phyloP scores from a whole-genome alignment of 2,888 invertebrate genomes.

The Byasa hedistus region DNA sequence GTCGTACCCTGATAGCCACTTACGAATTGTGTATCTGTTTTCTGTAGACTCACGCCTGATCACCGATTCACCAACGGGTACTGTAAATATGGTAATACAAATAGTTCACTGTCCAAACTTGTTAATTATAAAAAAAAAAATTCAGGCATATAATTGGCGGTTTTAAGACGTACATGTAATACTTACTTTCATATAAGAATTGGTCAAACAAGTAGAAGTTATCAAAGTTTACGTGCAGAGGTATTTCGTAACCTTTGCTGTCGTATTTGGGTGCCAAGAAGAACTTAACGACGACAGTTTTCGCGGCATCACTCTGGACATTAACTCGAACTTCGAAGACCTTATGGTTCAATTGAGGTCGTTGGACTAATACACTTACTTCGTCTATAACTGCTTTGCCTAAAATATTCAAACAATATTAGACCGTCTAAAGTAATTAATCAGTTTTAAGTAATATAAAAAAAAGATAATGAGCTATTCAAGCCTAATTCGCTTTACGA shows the following conservation, averaged over 20 bases:
- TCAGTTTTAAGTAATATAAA: neutral
- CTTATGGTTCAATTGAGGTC: slow-evolving; percentile 85
- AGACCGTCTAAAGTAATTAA: neutral
- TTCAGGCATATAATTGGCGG: neutral
- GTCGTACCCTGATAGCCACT: slow-evolving; percentile 68
- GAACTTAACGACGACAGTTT: slow-evolving; percentile 79
- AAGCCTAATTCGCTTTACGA: no score
- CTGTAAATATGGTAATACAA: slow-evolving; percentile 40
- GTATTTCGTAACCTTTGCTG: slow-evolving; percentile 72
- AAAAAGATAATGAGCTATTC: no score
- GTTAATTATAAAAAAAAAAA: no score
- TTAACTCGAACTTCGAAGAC: slow-evolving; percentile 82
- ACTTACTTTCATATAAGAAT: slow-evolving; percentile 76
- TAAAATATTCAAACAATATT: slow-evolving; percentile 34
- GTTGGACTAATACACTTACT: slow-evolving; percentile 79
- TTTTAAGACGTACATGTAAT: neutral
- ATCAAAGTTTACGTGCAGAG: slow-evolving; percentile 74
- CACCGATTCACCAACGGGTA: slow-evolving; percentile 69
- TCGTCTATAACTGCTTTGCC: slow-evolving; percentile 55
- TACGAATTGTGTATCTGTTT: slow-evolving; percentile 77
- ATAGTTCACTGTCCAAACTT: no score
- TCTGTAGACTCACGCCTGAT: slow-evolving; percentile 80
- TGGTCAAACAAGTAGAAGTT: slow-evolving; percentile 82
- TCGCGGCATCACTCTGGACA: slow-evolving; percentile 78
- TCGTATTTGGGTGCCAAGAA: slow-evolving; percentile 87